A percentile compares a stretch with the other conserved stretches of the same genome.
phyloP scores from a whole-genome alignment of 1,140 invertebrate genomes.

The Ectropis grisescens region DNA sequence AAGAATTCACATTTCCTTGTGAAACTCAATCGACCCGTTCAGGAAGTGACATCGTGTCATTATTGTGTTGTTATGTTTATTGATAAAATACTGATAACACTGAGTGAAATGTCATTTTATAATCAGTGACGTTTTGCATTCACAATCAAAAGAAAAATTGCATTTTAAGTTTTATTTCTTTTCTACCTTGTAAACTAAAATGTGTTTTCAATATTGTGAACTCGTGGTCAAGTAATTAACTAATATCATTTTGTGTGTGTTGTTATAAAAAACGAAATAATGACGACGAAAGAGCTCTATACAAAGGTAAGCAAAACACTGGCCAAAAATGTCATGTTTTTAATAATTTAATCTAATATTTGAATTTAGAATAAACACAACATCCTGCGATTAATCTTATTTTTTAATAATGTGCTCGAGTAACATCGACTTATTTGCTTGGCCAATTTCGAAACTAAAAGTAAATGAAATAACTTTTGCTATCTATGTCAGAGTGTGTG shows the following conservation, averaged over 20 bases:
- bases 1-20: conserved; percentile 17
- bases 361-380: conserved; percentile 17
- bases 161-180: conserved; percentile 27
- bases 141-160: conserved; percentile 38
- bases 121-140: conserved; percentile 56
- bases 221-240: conserved; percentile 41
- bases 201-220: conserved; percentile 41
- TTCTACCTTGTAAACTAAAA: conserved; percentile 59
- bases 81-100: conserved; percentile 28
- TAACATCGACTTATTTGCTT: too few relatives aligned
- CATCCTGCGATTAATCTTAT: too few relatives aligned
- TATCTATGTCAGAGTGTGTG: conserved; percentile 30
- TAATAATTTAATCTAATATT: conserved; percentile 15
- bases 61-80: too few relatives aligned
- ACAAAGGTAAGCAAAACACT: conserved; percentile 64
- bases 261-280: conserved; percentile 28
- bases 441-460: too few relatives aligned
- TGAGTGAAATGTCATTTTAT: conserved; percentile 49
- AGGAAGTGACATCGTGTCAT: too few relatives aligned
- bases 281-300: conserved; percentile 68
- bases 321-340: conserved; percentile 19
- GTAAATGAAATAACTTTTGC: conserved; percentile 19
- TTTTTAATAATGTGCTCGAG: too few relatives aligned
- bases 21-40: conserved; percentile 4
- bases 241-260: conserved; percentile 19